phyloP scores from a whole-genome alignment of 1,140 invertebrate genomes.

The Diabrotica virgifera region DNA sequence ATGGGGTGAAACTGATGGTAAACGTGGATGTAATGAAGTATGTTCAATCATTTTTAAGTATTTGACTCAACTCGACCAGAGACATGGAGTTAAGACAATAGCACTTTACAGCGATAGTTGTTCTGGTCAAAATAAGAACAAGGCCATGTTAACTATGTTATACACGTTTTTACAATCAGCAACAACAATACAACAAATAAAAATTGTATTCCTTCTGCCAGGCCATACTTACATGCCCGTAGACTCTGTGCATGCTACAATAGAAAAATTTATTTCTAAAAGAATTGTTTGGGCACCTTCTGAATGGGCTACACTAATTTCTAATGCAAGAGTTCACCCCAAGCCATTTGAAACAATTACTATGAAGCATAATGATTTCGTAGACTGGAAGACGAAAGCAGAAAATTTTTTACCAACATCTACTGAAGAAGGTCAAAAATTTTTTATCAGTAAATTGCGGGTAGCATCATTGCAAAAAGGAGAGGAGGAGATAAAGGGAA shows the following conservation, averaged over 20 bases:
- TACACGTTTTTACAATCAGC: conserved; percentile 24
- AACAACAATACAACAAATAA: conserved; percentile 18
- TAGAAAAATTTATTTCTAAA: conserved; percentile 26
- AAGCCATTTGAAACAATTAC: no score
- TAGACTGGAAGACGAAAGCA: no score
- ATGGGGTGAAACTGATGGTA: conserved; percentile 47
- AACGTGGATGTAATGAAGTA: no score
- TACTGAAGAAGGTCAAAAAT: no score
- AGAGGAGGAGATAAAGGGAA: no score
- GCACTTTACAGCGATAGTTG: conserved; percentile 34
- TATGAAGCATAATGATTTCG: no score
- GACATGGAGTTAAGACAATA: conserved; percentile 15
- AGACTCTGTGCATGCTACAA: conserved; percentile 35
- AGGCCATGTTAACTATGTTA: conserved; percentile 26
- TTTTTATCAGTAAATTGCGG: no score
- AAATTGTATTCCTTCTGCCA: conserved; percentile 34
- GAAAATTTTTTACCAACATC: no score
- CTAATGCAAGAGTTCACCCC: no score
- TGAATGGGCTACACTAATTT: no score
- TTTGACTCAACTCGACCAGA: conserved; percentile 20
- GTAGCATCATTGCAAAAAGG: no score
- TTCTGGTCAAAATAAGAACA: conserved; percentile 38
- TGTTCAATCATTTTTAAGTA: conserved; percentile 14
- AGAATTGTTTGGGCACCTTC: no score
- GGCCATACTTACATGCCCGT: conserved; percentile 37